Conservation (phyloP, 2,797 vertebrate species). For the Chromobotia macracanthus region DNA sequence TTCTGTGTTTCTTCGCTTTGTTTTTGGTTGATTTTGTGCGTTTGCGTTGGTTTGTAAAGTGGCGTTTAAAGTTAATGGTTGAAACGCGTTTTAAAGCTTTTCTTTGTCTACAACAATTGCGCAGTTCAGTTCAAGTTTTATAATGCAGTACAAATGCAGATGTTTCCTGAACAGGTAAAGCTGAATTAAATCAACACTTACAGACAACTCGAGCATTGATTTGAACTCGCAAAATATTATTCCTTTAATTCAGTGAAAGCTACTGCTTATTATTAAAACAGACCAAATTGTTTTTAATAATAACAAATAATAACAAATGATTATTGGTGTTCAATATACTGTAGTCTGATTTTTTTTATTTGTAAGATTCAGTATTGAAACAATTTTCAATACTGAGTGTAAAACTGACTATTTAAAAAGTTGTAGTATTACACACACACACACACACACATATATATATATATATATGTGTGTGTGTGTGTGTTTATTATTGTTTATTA, state of each 20-base stretch:
- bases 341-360: neutral
- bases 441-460: too few relatives aligned
- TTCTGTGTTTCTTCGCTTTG: neutral
- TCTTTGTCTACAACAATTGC: neutral
- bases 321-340: neutral
- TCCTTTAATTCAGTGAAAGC: too few relatives aligned
- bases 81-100: neutral
- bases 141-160: neutral
- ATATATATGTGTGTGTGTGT: neutral
- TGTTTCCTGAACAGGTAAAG: neutral
- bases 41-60: neutral
- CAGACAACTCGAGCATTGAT: neutral
- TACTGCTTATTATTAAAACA: too few relatives aligned
- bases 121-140: neutral
- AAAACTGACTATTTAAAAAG: neutral
- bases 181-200: neutral
- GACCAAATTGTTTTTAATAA: too few relatives aligned
- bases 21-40: neutral
- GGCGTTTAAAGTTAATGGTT: neutral
- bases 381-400: neutral
- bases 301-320: accelerated
- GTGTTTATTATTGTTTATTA: neutral
- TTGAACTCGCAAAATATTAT: neutral
- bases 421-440: neutral
- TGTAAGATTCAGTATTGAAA: too few relatives aligned